Conservation (phyloP, 2,888 invertebrate species). For the Electrophaes corylata region DNA sequence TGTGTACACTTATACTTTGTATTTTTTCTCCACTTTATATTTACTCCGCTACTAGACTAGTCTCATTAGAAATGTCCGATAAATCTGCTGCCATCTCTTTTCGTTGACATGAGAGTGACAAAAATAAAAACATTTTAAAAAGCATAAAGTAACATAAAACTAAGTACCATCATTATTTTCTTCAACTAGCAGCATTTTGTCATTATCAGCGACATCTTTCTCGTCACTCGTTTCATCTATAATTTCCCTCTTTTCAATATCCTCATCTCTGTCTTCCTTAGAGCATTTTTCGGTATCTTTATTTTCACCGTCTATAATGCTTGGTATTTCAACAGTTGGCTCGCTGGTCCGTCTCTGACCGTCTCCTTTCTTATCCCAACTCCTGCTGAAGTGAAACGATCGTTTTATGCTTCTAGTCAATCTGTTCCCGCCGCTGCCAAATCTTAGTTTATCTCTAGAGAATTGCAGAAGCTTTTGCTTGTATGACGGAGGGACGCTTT, state of each 20-base stretch:
- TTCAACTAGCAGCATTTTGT: slow-evolving; percentile 58
- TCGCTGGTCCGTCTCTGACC: slow-evolving; percentile 74
- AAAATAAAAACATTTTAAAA: too few relatives aligned
- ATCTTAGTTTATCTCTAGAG: slow-evolving; percentile 76
- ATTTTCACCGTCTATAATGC: slow-evolving; percentile 52
- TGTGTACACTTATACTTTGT: too few relatives aligned
- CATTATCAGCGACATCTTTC: slow-evolving; percentile 74
- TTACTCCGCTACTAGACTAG: too few relatives aligned
- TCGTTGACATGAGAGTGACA: too few relatives aligned
- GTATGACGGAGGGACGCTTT: slow-evolving; percentile 80
- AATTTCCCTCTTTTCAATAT: slow-evolving; percentile 73
- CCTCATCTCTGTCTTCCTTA: slow-evolving; percentile 75
- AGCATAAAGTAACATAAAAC: not conserved
- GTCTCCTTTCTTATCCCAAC: slow-evolving; percentile 75
- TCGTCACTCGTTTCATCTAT: slow-evolving; percentile 73
- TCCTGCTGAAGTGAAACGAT: slow-evolving; percentile 77
- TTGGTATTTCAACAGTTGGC: slow-evolving; percentile 67
- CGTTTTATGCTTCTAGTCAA: slow-evolving; percentile 78
- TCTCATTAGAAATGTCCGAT: not conserved
- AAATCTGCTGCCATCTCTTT: too few relatives aligned
- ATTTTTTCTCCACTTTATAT: too few relatives aligned
- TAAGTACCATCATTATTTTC: slow-evolving; percentile 64
- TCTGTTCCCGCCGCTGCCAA: slow-evolving; percentile 76
- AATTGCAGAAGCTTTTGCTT: slow-evolving; percentile 80
- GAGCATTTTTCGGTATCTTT: slow-evolving; percentile 61